phyloP scores from a whole-genome alignment of 2,888 invertebrate species.

The Pachymerium ferrugineum region DNA sequence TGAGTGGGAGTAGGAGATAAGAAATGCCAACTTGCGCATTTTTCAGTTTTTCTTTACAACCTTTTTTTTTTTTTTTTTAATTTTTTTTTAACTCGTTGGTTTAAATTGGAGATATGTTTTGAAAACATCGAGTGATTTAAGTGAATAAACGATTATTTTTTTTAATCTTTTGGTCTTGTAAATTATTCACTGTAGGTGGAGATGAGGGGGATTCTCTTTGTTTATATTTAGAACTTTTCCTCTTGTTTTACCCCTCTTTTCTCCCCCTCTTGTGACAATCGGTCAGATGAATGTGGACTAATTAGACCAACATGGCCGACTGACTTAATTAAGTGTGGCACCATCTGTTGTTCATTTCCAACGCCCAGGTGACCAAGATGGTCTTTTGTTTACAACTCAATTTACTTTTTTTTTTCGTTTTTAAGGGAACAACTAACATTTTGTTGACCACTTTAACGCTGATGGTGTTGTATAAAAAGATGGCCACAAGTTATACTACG shows the following conservation, averaged over 20 bases:
- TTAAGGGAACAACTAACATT: neutral
- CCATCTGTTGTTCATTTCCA: constrained; percentile 15
- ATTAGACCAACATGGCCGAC: constrained; percentile 25
- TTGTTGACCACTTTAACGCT: too few species aligned
- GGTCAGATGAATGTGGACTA: constrained; percentile 20
- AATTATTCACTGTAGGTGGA: neutral
- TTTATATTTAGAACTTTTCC: neutral
- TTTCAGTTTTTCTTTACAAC: neutral
- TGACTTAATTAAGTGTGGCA: constrained; percentile 16
- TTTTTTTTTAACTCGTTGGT: too few species aligned
- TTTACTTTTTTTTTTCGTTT: neutral
- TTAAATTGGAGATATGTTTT: too few species aligned
- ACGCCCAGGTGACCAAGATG: constrained; percentile 18
- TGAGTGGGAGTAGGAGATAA: constrained; percentile 14
- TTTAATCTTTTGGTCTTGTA: neutral
- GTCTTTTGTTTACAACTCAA: constrained; percentile 17
- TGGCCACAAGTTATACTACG: too few species aligned
- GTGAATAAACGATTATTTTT: too few species aligned
- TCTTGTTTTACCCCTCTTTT: neutral
- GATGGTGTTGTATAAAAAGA: too few species aligned
- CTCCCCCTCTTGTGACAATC: neutral
- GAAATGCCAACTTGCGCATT: neutral
- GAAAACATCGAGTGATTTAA: too few species aligned
- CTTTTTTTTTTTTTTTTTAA: neutral
- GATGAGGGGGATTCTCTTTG: neutral